These are phyloP conservation scores for Noctua janthina DNA, from an alignment of 2,888 invertebrate species.

Conservation along the genomic window DNA sequence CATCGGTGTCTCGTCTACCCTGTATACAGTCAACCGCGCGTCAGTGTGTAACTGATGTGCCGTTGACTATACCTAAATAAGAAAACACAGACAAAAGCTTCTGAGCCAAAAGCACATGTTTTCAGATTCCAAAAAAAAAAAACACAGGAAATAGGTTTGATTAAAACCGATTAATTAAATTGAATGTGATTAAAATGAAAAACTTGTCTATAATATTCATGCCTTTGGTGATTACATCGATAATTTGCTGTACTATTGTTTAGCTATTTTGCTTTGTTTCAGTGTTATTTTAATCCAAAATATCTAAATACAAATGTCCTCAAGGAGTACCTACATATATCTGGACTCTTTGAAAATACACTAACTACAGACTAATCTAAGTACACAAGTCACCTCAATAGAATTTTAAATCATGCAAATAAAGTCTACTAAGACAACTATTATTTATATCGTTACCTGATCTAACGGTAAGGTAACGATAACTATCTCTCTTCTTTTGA, in stretches of 20 bases:
- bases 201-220: background rate
- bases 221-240: background rate
- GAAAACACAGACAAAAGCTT: background rate
- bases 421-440: too few species aligned
- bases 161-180: slow-evolving; percentile 12
- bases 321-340: background rate
- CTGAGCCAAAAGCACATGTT: slow-evolving; percentile 2
- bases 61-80: background rate
- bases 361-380: too few species aligned
- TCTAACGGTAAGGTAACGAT: too few species aligned
- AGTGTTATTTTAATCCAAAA: background rate
- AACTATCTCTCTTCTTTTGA: too few species aligned
- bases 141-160: slow-evolving; percentile 2
- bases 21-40: too few species aligned
- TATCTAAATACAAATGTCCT: background rate
- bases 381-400: too few species aligned
- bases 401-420: background rate
- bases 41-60: background rate
- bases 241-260: too few species aligned
- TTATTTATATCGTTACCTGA: too few species aligned
- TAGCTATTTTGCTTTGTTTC: background rate
- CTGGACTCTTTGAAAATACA: background rate
- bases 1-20: too few species aligned
- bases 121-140: background rate
- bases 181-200: background rate